Conservation (phyloP, 2,888 invertebrate genomes). For the Deilephila porcellus region DNA sequence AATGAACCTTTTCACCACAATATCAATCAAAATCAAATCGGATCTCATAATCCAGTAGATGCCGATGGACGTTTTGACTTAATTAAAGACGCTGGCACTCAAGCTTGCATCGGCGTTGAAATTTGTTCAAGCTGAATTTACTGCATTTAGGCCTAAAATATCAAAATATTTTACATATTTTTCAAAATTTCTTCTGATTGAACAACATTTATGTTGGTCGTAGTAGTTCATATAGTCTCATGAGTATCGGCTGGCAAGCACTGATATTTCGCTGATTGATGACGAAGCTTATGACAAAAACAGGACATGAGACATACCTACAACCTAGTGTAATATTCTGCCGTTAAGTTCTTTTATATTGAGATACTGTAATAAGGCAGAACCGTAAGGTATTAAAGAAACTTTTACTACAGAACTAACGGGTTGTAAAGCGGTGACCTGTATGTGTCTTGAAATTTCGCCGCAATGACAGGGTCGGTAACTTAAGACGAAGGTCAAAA, state of each 20-base stretch:
- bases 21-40: slow-evolving; percentile 78
- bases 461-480: slow-evolving; percentile 21
- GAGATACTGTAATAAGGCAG: background rate
- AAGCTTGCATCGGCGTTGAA: slow-evolving; percentile 39
- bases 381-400: slow-evolving; percentile 14
- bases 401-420: slow-evolving; percentile 43
- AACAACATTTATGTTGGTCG: no score
- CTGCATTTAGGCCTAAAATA: background rate
- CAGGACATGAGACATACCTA: no score
- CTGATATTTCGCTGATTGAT: no score
- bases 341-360: no score
- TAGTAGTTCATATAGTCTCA: no score
- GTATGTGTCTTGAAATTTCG: slow-evolving; percentile 30
- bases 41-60: slow-evolving; percentile 68
- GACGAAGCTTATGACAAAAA: background rate
- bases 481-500: slow-evolving; percentile 23
- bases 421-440: slow-evolving; percentile 38
- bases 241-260: no score
- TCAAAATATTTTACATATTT: background rate
- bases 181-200: background rate
- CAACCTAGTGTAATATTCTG: no score
- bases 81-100: slow-evolving; percentile 68
- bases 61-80: slow-evolving; percentile 61
- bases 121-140: slow-evolving; percentile 3
- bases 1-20: slow-evolving; percentile 62